Percentiles rank a stretch among this genome's conserved stretches.
These are phyloP conservation scores for Drosophila pseudoobscura DNA, from an alignment of 1,140 invertebrate species.

Conservation along the genomic window DNA sequence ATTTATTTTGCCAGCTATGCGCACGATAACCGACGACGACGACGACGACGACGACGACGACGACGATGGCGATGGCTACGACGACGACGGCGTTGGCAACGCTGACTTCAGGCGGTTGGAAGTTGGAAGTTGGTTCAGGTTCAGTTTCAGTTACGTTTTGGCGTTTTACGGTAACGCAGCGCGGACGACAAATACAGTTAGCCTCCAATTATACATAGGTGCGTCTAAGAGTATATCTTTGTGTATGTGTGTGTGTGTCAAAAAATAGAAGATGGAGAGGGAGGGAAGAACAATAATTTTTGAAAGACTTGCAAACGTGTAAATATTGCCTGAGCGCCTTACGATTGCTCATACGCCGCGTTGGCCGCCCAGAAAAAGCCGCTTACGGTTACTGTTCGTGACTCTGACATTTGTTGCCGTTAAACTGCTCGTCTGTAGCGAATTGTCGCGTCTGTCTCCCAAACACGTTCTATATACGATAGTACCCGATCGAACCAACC, in stretches of 20 bases:
- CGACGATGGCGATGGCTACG: constrained; percentile 15
- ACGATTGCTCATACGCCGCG: constrained; percentile 69
- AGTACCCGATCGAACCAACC: not conserved
- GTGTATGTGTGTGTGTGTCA: constrained; percentile 33
- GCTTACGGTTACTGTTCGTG: constrained; percentile 65
- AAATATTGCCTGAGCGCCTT: constrained; percentile 60
- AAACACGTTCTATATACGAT: constrained; percentile 53
- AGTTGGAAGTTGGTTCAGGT: constrained; percentile 67
- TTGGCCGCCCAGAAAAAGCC: constrained; percentile 44
- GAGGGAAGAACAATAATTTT: constrained; percentile 21
- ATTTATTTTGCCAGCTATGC: constrained; percentile 59
- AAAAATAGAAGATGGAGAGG: not conserved
- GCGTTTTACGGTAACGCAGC: constrained; percentile 81
- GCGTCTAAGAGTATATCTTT: constrained; percentile 15
- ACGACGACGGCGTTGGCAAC: constrained; percentile 8
- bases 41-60: constrained; percentile 28
- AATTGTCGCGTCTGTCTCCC: constrained; percentile 51
- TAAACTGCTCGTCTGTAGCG: constrained; percentile 62
- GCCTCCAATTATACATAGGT: constrained; percentile 36
- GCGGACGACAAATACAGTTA: constrained; percentile 55
- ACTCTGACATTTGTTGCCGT: constrained; percentile 63
- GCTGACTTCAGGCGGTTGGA: constrained; percentile 56
- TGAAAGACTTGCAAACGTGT: constrained; percentile 60
- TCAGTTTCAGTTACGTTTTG: constrained; percentile 76
- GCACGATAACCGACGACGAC: constrained; percentile 67